A percentile compares a stretch with the other conserved stretches of the same genome.
phyloP scores from a whole-genome alignment of 1,140 invertebrate species.

The Pantala flavescens region DNA sequence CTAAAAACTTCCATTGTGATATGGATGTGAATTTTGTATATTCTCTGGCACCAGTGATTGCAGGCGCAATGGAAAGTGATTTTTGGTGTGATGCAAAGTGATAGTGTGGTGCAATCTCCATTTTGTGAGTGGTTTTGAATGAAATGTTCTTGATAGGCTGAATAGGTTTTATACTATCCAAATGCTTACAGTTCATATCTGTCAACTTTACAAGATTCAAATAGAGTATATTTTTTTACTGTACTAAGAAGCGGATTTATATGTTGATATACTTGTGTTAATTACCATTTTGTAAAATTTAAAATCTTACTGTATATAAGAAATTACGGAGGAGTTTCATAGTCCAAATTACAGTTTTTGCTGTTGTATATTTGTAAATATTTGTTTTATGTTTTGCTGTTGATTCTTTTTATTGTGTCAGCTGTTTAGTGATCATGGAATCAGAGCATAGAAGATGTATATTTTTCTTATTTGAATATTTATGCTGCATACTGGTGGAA shows the following conservation, averaged over 20 bases:
- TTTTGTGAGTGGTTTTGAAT: neutral
- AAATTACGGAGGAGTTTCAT: neutral
- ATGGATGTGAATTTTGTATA: neutral
- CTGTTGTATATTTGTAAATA: neutral
- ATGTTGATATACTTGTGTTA: conserved; percentile 4
- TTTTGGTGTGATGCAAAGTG: neutral
- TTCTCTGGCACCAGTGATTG: neutral
- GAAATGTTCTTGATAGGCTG: neutral
- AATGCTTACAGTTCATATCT: neutral
- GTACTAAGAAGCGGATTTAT: neutral
- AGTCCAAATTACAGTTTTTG: neutral
- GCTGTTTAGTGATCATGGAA: neutral
- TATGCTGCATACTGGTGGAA: too few species aligned
- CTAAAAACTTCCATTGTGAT: neutral
- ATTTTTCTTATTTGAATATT: too few species aligned
- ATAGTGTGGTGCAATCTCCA: neutral
- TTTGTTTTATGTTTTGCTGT: conserved; percentile 8
- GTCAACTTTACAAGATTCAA: neutral
- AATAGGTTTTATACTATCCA: neutral
- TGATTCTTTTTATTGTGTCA: neutral
- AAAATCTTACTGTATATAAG: neutral
- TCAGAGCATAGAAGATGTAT: neutral
- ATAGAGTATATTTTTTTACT: neutral
- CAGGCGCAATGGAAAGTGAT: neutral
- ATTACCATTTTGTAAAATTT: neutral